Base-by-base conservation (phyloP, 1,140 invertebrate genomes). In the Penaeus vannamei region DNA sequence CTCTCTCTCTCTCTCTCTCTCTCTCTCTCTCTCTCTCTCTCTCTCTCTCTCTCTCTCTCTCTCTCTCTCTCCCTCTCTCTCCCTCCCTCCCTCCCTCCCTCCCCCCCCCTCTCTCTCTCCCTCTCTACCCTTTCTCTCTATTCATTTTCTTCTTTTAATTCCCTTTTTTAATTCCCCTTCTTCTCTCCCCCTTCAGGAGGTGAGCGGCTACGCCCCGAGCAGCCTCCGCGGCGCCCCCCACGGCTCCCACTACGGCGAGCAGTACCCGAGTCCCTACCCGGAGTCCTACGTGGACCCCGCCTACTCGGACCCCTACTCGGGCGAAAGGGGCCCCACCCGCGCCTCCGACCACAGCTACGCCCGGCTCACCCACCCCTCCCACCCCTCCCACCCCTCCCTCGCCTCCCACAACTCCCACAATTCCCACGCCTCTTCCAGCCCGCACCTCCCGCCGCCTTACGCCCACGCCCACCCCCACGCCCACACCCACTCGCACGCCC, bases 341-440 rank as follows among this genome's bases (percentile, higher is more conserved):
- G 26, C 77, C 26, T 87, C 85, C 7, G 85, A 87, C 36, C 85
- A 87, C 60, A 81, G 85, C 42, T 87, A 87, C 79, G 77, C 85
- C 61, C 85, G 85, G 22, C 85, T 87, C 17, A 77, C 85, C 17
- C 85, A 87, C 79, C 72, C 72, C 17, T 76, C 72, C 29, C 72
- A 76, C 42, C 72, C 72, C 2, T 76, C 72, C 0, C 72, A 76
- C 42, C 61, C 85, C 10, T 87, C 85, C 79, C 62, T 69, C 12
- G 61, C 85, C 60, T 76, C 72, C 5, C 72, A 76, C 42, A 29
- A 20, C 22, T 87, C 85, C 36, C 85, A 87, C 79, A 69, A 61
- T 23, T 84, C 83, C 36, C 83, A 84, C 22, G 85, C 85, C 61
- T 87, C 85, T 46, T 87, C 85, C 79, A 87, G 85, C 79, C 85